Base-by-base conservation (phyloP, 2,888 invertebrate species). In the Caenorhabditis sp. region DNA sequence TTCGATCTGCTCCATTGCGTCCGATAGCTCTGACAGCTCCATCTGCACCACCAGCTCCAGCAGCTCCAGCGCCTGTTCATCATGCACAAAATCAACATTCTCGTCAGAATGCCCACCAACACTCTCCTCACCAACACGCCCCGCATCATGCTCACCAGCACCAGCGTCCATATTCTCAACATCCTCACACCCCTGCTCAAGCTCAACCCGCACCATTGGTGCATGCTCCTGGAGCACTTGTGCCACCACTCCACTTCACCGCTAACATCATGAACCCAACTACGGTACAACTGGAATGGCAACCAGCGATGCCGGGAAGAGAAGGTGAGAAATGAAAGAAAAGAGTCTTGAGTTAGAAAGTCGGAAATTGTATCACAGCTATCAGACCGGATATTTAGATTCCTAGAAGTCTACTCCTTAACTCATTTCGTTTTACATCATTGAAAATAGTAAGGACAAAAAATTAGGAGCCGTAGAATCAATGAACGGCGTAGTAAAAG, bases 211-310 rank as follows among this genome's bases (percentile, higher is more conserved):
- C 35, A 41, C 49, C 59, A 16, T 2, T 64, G n/a, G 63, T 64
- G 19, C 51, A 69, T 28, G 86, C 85, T 28, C 84, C 83, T 26
- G 87, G 85, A 19, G 86, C 88, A 12, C 84, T 91, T 1, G 38
- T 88, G 26, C 91, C 91, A 8, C 91, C 91, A 12, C 79, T 89
- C 14, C 87, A 90, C 66, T 91, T 91, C 72, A 87, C 82, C 8
- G 91, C 91, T 10, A 85, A 88, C 66, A 86, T 91, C 14, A 82
- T 90, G 61, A 87, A 86, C 44, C 90, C 91, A 7, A 88, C 82
- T 12, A 87, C 86, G 28, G 90, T 91, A 1, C 83, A 86, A 69
- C 85, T 91, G 10, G 88, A 91, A 49, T 91, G 91, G 91, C 76
- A 80, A 31, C 85, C 89, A 16, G 79, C 70, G 14, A 73, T 79